Base-by-base conservation (phyloP, 2,888 invertebrate species). In the Drosophila testacea region DNA sequence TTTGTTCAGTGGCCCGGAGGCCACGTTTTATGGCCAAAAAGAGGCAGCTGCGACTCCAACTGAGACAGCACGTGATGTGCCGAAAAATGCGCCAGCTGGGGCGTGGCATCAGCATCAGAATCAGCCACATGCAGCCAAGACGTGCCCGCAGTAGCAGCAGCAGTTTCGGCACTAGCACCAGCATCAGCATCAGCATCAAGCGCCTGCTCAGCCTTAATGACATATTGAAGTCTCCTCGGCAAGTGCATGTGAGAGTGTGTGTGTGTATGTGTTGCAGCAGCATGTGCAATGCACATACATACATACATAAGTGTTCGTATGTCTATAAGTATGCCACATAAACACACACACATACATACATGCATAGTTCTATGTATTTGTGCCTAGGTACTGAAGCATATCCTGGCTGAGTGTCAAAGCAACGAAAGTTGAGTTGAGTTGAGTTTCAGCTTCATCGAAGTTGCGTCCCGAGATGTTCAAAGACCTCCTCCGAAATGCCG, bases 181-280 rank as follows among this genome's bases (percentile, higher is more conserved):
- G 50, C 46, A 54, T 32, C 56, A 38, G 22, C 60, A 52, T 38
- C 52, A 52, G 65, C 69, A 62, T 50, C 69, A 77, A 67, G 59
- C 69, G 77, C 66, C 62, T 69, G 74, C 72, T 67, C 77, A 70
- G 69, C 78, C 79, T 70, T 81, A 79, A 81, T 81, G 79, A 80
- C 79, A 80, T 68, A 79, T 80, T 79, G 68, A 77, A 80, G 68
- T 73, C 70, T 74, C 63, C 65, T 62, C 41, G 51, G 39, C 63
- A 56, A 57, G 63, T 77, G 52, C 64, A 73, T 69, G 51, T 60
- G 66, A 50, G 59, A 36, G 41, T 11, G 16, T n/a, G 6, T 1
- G 27, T 2, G 6, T 22, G 27, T 22, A 22, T 22, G 22, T 22
- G 22, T 22, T 22, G 22, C 2, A 22, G 22, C 22, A 13, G 47